Evolutionary conservation across 1,140 invertebrate genomes (phyloP).

Genomic region (Platorchestia sp.): DNA sequence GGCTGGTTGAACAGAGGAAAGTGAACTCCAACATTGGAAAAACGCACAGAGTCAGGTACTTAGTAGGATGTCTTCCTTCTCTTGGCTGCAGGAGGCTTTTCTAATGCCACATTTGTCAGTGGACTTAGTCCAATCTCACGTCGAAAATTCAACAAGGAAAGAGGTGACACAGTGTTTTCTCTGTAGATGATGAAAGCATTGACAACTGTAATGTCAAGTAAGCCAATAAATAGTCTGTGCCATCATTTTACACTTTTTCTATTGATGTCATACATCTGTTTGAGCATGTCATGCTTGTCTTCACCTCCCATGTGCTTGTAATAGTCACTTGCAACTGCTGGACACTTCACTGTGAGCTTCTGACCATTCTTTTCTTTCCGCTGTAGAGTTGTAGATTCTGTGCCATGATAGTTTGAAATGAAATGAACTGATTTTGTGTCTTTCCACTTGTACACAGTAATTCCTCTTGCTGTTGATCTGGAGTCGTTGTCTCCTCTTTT

Average conservation of each 20-base stretch:
- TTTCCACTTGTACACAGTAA: constrained; percentile 50
- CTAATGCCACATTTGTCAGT: neutral
- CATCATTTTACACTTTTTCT: constrained; percentile 70
- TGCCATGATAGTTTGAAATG: constrained; percentile 4
- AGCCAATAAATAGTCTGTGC: constrained; percentile 69
- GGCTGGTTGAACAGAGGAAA: constrained; percentile 69
- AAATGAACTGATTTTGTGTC: constrained; percentile 53
- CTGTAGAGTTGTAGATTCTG: neutral
- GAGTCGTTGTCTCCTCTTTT: constrained; percentile 63
- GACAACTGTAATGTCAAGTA: constrained; percentile 68
- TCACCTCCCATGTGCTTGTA: constrained; percentile 70
- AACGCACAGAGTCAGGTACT: constrained; percentile 63
- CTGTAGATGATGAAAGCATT: constrained; percentile 68
- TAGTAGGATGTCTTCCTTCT: constrained; percentile 39
- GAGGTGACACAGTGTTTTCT: neutral
- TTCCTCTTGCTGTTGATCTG: constrained; percentile 14
- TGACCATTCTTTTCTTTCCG: no score
- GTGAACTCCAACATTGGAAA: constrained; percentile 70
- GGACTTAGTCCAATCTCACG: neutral
- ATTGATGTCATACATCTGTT: constrained; percentile 69
- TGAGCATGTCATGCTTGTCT: constrained; percentile 70
- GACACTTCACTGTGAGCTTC: constrained; percentile 61
- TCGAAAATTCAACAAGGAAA: neutral
- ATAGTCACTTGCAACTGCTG: constrained; percentile 69
- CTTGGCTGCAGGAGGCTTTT: neutral